A percentile compares a stretch with the other conserved stretches of the same genome.
These are phyloP conservation scores for Idaea straminata DNA, from an alignment of 2,888 invertebrate genomes.

Conservation along the genomic window DNA sequence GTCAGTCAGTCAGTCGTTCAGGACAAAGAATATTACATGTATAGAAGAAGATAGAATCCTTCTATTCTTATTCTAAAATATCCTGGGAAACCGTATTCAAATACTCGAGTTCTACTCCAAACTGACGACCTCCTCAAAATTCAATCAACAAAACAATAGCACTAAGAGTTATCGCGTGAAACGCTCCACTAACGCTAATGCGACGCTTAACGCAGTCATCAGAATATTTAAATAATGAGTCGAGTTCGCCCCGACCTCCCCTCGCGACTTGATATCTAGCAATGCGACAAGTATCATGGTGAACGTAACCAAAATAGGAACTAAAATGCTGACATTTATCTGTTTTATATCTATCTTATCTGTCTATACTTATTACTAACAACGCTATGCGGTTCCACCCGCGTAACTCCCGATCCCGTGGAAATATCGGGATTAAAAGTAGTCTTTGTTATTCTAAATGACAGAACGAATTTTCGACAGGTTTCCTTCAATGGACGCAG, in stretches of 20 bases:
- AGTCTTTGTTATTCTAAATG: too few relatives aligned
- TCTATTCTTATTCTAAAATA: neutral
- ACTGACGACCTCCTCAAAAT: constrained; percentile 44
- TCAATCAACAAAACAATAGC: constrained; percentile 71
- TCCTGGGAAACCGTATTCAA: neutral
- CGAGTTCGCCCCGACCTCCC: constrained; percentile 38
- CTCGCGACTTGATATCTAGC: constrained; percentile 7
- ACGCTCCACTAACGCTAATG: constrained; percentile 62
- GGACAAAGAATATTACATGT: neutral
- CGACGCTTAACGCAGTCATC: constrained; percentile 68
- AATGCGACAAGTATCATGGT: neutral
- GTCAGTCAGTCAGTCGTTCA: too few relatives aligned
- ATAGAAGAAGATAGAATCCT: neutral
- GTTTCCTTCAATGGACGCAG: too few relatives aligned
- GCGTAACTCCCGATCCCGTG: too few relatives aligned
- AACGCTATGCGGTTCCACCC: too few relatives aligned
- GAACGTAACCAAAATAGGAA: neutral
- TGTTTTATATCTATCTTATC: too few relatives aligned
- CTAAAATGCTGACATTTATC: neutral
- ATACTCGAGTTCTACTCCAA: constrained; percentile 22
- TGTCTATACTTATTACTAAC: too few relatives aligned
- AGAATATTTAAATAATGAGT: constrained; percentile 75
- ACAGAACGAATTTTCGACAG: constrained; percentile 10
- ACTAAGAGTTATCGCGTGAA: constrained; percentile 55
- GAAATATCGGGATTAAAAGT: too few relatives aligned